phyloP scores from a whole-genome alignment of 1,140 invertebrate genomes.

The Acromyrmex charruanus region DNA sequence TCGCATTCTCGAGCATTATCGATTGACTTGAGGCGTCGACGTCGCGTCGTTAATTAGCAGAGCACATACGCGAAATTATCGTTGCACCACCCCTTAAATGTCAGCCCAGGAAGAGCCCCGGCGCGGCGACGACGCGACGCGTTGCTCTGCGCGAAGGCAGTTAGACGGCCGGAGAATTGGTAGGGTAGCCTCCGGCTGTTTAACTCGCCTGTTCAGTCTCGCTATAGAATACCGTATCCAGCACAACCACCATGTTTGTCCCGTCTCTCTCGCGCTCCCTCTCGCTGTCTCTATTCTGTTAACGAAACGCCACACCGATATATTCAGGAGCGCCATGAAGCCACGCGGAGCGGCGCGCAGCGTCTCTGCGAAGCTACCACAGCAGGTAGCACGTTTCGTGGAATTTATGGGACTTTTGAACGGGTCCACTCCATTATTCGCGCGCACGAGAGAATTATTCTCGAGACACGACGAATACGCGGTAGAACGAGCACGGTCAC shows the following conservation, averaged over 20 bases:
- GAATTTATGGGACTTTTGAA: constrained; percentile 82
- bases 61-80: constrained; percentile 67
- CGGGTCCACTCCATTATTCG: constrained; percentile 81
- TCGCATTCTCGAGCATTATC: constrained; percentile 15
- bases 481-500: constrained; percentile 41
- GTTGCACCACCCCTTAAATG: constrained; percentile 39
- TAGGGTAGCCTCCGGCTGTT: constrained; percentile 80
- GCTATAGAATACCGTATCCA: constrained; percentile 73
- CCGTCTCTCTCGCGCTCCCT: constrained; percentile 13
- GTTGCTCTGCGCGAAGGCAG: constrained; percentile 68
- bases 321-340: constrained; percentile 67
- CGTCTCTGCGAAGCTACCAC: constrained; percentile 34
- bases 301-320: constrained; percentile 54
- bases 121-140: background rate
- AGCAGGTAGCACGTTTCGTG: constrained; percentile 60
- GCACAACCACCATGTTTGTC: constrained; percentile 48
- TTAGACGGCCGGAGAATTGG: constrained; percentile 78
- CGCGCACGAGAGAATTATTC: constrained; percentile 76
- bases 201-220: constrained; percentile 76
- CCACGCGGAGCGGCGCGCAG: constrained; percentile 8
- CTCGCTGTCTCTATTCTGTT: background rate
- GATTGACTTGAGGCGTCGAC: constrained; percentile 13
- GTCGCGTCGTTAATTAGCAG: constrained; percentile 60
- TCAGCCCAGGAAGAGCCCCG: constrained; percentile 50
- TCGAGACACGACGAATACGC: constrained; percentile 69